Base-by-base conservation (phyloP, 2,113 vertebrate genomes). In the Antigone vipio region DNA sequence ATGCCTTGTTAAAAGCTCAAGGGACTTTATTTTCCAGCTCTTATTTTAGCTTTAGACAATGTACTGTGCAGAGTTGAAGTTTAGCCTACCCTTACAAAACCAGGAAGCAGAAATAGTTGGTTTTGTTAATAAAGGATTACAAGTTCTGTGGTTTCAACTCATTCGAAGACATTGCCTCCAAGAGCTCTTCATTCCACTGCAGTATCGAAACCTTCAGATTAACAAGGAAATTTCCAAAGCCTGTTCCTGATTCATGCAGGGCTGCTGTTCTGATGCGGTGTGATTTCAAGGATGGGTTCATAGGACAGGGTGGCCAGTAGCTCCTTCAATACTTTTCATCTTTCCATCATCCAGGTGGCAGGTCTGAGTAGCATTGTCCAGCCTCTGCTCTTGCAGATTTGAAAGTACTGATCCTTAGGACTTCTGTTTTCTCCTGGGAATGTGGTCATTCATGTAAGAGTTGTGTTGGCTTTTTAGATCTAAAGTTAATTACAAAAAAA, bases 371-470 rank as follows among this genome's bases (percentile, higher is more conserved):
- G 22, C 35, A 1, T 7, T 66, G 26, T 56, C 23, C 30, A 64
- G 7, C 24, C 30, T 84, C 12, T 95, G 11, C 50, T 72, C 13
- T 22, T 55, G 22, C n/a, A 55, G 16, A 4, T 53, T 17, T 42
- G 13, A 11, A 34, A 88, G 34, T 34, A 2, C 4, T 21, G 19
- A 32, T 62, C 47, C 22, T 62, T 11, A 67, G 68, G 50, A 21
- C 27, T 66, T 69, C 1, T 2, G 2, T 24, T 64, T 80, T 77
- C 50, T 84, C 29, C 29, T 32, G 22, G 22, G 20, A 45, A 23
- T 7, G 17, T 35, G 26, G 2, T 3, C 27, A 4, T 49, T 27
- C 8, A 0, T 9, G 12, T 7, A 42, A 52, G 1, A 15, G 15
- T 5, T 30, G 15, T 18, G 40, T 55, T 69, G 30, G 2, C 22